Base-by-base conservation (phyloP, 2,888 invertebrate species). In the Erannis defoliaria region DNA sequence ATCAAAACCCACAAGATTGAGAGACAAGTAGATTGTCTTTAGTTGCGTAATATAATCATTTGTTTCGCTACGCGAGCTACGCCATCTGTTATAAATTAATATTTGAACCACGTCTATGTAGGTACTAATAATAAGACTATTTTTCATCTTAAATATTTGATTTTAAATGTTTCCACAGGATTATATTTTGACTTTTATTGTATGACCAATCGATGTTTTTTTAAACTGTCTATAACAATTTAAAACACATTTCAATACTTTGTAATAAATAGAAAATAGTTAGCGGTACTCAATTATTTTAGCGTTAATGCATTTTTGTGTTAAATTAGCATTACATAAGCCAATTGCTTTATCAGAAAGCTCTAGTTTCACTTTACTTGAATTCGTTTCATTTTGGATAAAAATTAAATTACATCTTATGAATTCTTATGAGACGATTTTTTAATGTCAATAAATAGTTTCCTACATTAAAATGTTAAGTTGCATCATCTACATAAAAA, bases 251-350 rank as follows among this genome's bases (percentile, higher is more conserved):
- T n/a, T 23, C 42, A 45, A 26, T 14, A 5, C 18, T 14, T 5
- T n/a, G n/a, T 42, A 14, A 12, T 45, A 9, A 45, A 45, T 45
- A 45, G 9, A n/a, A 40, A 43, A 50, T 50, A 43, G 42, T 43
- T 29, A 29, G 37, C 35, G 5, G 35, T 38, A 58, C 21, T 43
- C 54, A 29, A 18, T 35, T 56, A 50, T 33, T 33, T 50, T 67
- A 68, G 67, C 45, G 64, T 72, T 70, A 75, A 50, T 67, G 74
- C 73, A 76, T 78, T 81, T 78, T 74, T 70, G 26, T 53, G 42
- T n/a, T n/a, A n/a, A n/a, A n/a, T n/a, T n/a, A n/a, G n/a, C n/a
- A n/a, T 48, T 45, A 31, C 19, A 31, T 29, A 18, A 16, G n/a
- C n/a, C n/a, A n/a, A n/a, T n/a, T 45, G 38, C 45, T 58, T 59